Percentiles rank a stretch among this genome's conserved stretches.
Conservation (phyloP, 1,140 invertebrate genomes). For the Micrasema longulum region DNA sequence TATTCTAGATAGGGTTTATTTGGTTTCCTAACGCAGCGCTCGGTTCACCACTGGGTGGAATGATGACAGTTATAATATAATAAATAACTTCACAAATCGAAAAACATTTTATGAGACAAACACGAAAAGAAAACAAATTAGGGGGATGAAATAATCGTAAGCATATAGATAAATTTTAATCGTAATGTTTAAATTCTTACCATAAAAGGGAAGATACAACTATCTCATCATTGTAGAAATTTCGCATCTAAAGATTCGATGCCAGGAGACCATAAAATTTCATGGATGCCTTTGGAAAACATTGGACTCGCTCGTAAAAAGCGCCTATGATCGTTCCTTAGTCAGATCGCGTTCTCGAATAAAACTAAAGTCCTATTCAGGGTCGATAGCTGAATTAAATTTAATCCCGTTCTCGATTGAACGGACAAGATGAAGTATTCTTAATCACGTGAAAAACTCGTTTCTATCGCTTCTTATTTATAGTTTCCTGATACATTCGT, state of each 20-base stretch:
- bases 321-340: slow-evolving; percentile 39
- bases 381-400: slow-evolving; percentile 40
- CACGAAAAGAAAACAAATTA: neutral
- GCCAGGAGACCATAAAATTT: slow-evolving; percentile 43
- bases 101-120: too few species aligned
- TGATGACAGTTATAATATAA: too few species aligned
- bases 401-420: slow-evolving; percentile 37
- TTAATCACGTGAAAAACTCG: slow-evolving; percentile 41
- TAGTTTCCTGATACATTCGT: slow-evolving; percentile 38
- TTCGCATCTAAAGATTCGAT: slow-evolving; percentile 29
- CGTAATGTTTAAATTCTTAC: slow-evolving; percentile 19
- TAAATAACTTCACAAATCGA: too few species aligned
- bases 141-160: neutral
- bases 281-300: slow-evolving; percentile 40
- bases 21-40: too few species aligned
- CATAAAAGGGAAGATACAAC: slow-evolving; percentile 20
- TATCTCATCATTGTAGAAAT: slow-evolving; percentile 38
- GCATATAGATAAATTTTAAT: slow-evolving; percentile 1
- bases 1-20: too few species aligned
- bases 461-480: slow-evolving; percentile 36
- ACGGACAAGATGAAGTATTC: slow-evolving; percentile 38
- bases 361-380: slow-evolving; percentile 36
- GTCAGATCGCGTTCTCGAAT: slow-evolving; percentile 42
- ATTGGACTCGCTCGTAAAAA: slow-evolving; percentile 40
- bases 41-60: too few species aligned